phyloP scores from a whole-genome alignment of 1,140 invertebrate species.

The Cydia fagiglandana region DNA sequence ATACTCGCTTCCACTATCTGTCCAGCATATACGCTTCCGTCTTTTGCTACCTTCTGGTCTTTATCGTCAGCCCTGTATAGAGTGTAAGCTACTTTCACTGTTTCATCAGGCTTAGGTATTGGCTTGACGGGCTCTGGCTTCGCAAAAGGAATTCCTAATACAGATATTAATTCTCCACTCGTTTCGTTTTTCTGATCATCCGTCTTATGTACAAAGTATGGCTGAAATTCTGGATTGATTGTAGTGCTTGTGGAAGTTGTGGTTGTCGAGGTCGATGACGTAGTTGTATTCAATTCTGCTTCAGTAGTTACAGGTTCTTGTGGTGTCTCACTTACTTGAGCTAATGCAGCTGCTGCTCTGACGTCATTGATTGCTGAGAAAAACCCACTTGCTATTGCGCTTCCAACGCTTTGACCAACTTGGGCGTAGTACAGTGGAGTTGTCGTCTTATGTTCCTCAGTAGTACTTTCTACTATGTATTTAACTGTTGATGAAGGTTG shows the following conservation, averaged over 20 bases:
- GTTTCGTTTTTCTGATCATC: slow-evolving; percentile 47
- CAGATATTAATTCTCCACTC: slow-evolving; percentile 46
- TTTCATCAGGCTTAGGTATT: slow-evolving; percentile 49
- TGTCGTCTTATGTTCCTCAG: slow-evolving; percentile 49
- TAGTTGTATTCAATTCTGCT: slow-evolving; percentile 42
- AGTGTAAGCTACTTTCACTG: slow-evolving; percentile 67
- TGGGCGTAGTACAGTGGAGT: slow-evolving; percentile 68
- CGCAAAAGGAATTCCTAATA: slow-evolving; percentile 58
- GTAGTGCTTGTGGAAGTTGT: slow-evolving; percentile 40
- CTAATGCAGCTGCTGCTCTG: slow-evolving; percentile 56
- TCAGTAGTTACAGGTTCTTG: slow-evolving; percentile 36
- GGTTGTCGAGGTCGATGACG: slow-evolving; percentile 34
- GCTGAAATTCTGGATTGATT: slow-evolving; percentile 49
- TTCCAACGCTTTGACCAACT: slow-evolving; percentile 59
- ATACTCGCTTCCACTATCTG: slow-evolving; percentile 67
- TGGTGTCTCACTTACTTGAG: slow-evolving; percentile 46
- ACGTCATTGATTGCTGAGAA: slow-evolving; percentile 68
- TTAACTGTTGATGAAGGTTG: slow-evolving; percentile 50
- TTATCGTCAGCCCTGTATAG: slow-evolving; percentile 58
- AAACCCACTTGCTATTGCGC: slow-evolving; percentile 61
- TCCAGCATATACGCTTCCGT: slow-evolving; percentile 60
- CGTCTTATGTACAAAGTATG: slow-evolving; percentile 54
- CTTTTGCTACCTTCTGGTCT: slow-evolving; percentile 54
- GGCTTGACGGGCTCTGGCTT: slow-evolving; percentile 43
- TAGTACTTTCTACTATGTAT: slow-evolving; percentile 52